These are phyloP conservation scores for Sinelater perroti DNA, from an alignment of 2,888 invertebrate genomes.

Conservation along the genomic window DNA sequence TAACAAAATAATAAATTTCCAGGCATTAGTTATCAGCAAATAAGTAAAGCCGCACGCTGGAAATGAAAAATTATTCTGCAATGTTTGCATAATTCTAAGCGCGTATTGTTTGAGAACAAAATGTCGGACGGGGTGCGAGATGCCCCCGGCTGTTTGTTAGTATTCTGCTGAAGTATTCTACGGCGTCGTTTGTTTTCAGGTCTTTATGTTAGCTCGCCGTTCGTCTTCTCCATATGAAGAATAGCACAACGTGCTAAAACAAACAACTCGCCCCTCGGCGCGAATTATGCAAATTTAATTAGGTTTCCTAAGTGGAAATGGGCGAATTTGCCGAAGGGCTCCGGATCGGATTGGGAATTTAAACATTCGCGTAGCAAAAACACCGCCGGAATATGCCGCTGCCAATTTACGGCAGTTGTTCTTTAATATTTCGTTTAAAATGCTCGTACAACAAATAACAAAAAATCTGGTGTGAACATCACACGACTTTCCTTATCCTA, in stretches of 20 bases:
- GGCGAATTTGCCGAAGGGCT: too few species aligned
- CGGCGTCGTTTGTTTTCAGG: constrained; percentile 37
- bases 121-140: constrained; percentile 46
- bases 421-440: too few species aligned
- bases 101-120: constrained; percentile 50
- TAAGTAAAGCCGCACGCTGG: constrained; percentile 20
- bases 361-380: too few species aligned
- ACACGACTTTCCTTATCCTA: too few species aligned
- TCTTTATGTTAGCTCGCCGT: constrained; percentile 33
- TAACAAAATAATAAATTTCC: constrained; percentile 20
- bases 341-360: too few species aligned
- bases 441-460: too few species aligned
- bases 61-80: constrained; percentile 48
- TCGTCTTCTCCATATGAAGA: constrained; percentile 33
- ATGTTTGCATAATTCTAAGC: constrained; percentile 49
- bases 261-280: constrained; percentile 15
- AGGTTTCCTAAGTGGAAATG: constrained; percentile 19
- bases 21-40: constrained; percentile 17
- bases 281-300: constrained; percentile 32
- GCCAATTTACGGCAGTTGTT: too few species aligned
- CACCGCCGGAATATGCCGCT: too few species aligned
- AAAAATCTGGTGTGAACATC: too few species aligned
- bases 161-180: constrained; percentile 45
- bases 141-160: constrained; percentile 48
- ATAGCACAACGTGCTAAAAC: constrained; percentile 30